These are phyloP conservation scores for Drosophila willistoni DNA, from an alignment of 1,140 invertebrate species.

Conservation along the genomic window DNA sequence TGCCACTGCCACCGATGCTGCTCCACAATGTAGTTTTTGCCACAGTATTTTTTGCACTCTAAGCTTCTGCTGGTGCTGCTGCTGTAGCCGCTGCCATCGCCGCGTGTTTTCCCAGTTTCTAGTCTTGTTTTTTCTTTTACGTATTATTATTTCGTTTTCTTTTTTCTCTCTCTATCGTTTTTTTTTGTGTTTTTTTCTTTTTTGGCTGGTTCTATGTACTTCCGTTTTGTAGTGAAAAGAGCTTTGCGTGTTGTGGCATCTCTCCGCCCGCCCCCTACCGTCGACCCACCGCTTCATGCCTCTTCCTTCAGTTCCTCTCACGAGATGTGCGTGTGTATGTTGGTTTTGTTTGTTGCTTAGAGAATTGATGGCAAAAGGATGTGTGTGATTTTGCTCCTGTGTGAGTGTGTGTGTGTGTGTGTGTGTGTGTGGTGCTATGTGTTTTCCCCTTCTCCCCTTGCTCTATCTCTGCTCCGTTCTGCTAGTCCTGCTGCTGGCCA, in stretches of 20 bases:
- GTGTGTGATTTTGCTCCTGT: conserved; percentile 72
- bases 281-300: too few species aligned
- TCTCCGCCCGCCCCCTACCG: not conserved
- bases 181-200: conserved; percentile 41
- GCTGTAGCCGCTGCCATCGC: not conserved
- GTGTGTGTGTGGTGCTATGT: conserved; percentile 38
- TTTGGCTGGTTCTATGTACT: conserved; percentile 74
- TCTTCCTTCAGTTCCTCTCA: conserved; percentile 11
- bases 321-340: conserved; percentile 34
- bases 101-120: conserved; percentile 45
- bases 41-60: conserved; percentile 74
- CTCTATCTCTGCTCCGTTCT: not conserved
- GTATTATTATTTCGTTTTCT: conserved; percentile 42
- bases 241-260: conserved; percentile 77
- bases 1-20: not conserved
- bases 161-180: conserved; percentile 29
- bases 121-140: conserved; percentile 40
- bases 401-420: conserved; percentile 32
- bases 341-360: conserved; percentile 75
- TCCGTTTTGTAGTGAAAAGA: conserved; percentile 80
- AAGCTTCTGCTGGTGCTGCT: conserved; percentile 42
- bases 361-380: conserved; percentile 81
- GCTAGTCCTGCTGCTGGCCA: conserved; percentile 48
- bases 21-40: conserved; percentile 64
- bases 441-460: conserved; percentile 18